Evolutionary conservation across 2,113 vertebrate genomes (phyloP).

Genomic region (Lagopus muta): DNA sequence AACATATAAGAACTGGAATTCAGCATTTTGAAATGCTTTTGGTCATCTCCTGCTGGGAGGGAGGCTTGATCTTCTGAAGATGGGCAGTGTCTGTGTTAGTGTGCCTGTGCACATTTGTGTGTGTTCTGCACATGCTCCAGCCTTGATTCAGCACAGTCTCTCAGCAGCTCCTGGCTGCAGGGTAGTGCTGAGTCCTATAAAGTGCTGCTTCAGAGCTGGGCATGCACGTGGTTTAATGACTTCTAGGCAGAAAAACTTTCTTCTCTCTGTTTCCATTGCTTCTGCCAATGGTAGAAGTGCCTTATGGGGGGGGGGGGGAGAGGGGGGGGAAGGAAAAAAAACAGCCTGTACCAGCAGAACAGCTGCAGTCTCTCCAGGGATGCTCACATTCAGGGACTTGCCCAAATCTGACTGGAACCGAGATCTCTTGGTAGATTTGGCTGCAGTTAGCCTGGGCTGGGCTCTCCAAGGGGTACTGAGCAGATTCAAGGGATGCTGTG

Average conservation of each 20-base stretch:
- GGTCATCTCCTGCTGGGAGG: conserved; percentile 53
- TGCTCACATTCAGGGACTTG: background rate
- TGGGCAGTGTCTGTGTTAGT: background rate
- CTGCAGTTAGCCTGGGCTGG: background rate
- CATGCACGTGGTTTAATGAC: fast-evolving
- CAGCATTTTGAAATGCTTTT: conserved; percentile 33
- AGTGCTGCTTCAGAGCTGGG: background rate
- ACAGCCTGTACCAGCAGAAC: background rate
- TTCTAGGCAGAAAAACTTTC: conserved; percentile 1
- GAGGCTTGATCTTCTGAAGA: conserved; percentile 43
- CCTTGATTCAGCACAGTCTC: conserved; percentile 34
- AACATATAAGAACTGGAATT: conserved; percentile 26
- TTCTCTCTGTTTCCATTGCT: background rate
- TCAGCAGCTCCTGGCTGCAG: background rate
- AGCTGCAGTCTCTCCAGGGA: background rate
- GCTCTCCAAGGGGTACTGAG: background rate
- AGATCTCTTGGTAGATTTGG: background rate
- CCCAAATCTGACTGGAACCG: too few species aligned
- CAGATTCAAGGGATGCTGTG: background rate
- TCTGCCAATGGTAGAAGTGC: background rate
- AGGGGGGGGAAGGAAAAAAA: background rate
- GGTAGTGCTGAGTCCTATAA: background rate
- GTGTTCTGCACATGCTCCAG: conserved; percentile 24
- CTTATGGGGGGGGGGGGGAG: background rate
- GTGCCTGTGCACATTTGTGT: background rate